A percentile compares a stretch with the other conserved stretches of the same genome.
phyloP scores from a whole-genome alignment of 1,140 invertebrate genomes.

The Pararge aegeria region DNA sequence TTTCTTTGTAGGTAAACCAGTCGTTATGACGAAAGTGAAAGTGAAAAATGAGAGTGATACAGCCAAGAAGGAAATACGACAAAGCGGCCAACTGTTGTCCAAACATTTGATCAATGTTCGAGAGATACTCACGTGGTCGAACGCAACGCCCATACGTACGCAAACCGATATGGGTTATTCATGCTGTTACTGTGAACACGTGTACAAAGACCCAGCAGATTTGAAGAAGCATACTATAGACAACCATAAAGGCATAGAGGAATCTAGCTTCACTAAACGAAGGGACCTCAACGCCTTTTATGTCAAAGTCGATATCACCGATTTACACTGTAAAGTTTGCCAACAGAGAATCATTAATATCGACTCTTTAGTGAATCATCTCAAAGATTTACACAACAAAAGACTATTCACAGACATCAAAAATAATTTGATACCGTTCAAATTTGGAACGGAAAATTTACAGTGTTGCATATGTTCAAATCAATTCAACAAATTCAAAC shows the following conservation, averaged over 20 bases:
- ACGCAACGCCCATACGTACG: constrained; percentile 28
- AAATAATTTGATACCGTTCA: constrained; percentile 39
- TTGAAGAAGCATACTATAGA: constrained; percentile 41
- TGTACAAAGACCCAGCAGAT: constrained; percentile 29
- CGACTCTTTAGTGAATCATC: constrained; percentile 33
- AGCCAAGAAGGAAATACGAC: not conserved
- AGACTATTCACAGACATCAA: constrained; percentile 33
- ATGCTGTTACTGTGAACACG: constrained; percentile 30
- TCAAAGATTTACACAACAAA: constrained; percentile 30
- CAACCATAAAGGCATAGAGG: constrained; percentile 37
- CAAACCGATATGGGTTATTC: constrained; percentile 21
- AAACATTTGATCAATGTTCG: constrained; percentile 52
- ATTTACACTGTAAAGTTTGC: not conserved
- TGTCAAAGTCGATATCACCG: constrained; percentile 7
- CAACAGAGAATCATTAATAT: constrained; percentile 18
- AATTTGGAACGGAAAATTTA: constrained; percentile 28
- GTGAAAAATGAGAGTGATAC: not conserved
- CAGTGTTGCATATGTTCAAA: constrained; percentile 39
- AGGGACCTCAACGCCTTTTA: constrained; percentile 38
- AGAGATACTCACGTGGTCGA: constrained; percentile 50
- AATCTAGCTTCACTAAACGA: constrained; percentile 25
- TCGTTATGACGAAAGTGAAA: constrained; percentile 3
- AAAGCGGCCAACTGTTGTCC: constrained; percentile 35
- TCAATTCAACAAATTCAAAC: constrained; percentile 48
- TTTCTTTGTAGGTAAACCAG: constrained; percentile 30